Evolutionary conservation across 2,888 invertebrate genomes (phyloP).

Genomic region (Hipparchia semele): DNA sequence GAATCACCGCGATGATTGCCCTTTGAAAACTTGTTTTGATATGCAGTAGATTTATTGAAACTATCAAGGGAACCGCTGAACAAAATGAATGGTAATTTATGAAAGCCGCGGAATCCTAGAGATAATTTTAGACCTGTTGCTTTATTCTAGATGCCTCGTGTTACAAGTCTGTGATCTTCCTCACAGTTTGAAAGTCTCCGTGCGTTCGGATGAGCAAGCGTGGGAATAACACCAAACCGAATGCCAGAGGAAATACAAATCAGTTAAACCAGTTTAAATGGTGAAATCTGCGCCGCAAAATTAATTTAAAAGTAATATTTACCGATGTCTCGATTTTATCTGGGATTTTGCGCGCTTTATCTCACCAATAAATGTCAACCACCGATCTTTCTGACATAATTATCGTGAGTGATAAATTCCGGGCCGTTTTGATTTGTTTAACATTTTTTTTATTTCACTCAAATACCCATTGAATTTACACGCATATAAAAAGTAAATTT

Average conservation of each 20-base stretch:
- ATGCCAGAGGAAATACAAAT: constrained; percentile 50
- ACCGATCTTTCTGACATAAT: constrained; percentile 30
- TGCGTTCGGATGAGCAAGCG: constrained; percentile 38
- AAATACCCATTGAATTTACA: constrained; percentile 16
- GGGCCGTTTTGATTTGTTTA: constrained; percentile 25
- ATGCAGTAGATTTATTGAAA: background rate
- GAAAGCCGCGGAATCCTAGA: background rate
- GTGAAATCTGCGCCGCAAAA: constrained; percentile 43
- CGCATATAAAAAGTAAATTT: background rate
- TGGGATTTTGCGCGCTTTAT: constrained; percentile 39
- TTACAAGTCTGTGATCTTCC: constrained; percentile 33
- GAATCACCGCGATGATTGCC: background rate
- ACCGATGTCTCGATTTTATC: constrained; percentile 45
- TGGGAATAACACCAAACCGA: constrained; percentile 50
- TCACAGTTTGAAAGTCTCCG: constrained; percentile 9
- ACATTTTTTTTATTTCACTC: constrained; percentile 24
- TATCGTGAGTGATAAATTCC: constrained; percentile 35
- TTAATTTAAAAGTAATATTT: constrained; percentile 38
- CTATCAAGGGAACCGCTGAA: background rate
- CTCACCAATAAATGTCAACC: constrained; percentile 34
- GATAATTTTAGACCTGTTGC: constrained; percentile 11
- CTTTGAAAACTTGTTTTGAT: constrained; percentile 5
- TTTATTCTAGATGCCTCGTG: constrained; percentile 27
- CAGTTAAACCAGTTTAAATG: constrained; percentile 53
- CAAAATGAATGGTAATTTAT: background rate